Conservation (phyloP, 2,797 vertebrate genomes). For the Leucoraja ocellata region DNA sequence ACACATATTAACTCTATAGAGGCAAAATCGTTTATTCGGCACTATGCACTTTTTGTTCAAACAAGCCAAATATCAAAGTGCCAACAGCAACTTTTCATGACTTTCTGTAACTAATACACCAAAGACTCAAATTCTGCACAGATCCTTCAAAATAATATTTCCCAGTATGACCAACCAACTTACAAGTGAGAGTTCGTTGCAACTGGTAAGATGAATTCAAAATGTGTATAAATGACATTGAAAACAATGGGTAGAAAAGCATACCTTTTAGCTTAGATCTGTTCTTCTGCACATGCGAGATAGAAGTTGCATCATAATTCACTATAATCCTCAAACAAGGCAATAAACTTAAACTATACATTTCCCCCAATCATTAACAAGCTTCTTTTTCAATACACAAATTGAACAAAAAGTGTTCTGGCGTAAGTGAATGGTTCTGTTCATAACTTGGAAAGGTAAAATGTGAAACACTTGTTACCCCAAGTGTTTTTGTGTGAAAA, state of each 20-base stretch:
- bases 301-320: conserved; percentile 44
- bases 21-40: not conserved
- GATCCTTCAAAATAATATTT: not conserved
- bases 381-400: conserved; percentile 49
- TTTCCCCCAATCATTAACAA: conserved; percentile 54
- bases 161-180: not conserved
- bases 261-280: conserved; percentile 48
- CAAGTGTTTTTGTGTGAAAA: conserved; percentile 60
- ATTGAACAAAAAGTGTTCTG: conserved; percentile 51
- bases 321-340: conserved; percentile 49
- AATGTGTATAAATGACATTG: not conserved
- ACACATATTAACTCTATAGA: not conserved
- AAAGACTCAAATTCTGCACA: not conserved
- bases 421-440: conserved; percentile 64
- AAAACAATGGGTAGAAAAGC: conserved; percentile 36
- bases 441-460: conserved; percentile 66
- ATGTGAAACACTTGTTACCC: conserved; percentile 59
- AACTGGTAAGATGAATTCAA: not conserved
- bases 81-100: not conserved
- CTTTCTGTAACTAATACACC: not conserved
- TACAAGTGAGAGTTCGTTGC: not conserved
- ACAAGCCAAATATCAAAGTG: not conserved
- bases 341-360: conserved; percentile 59
- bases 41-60: not conserved
- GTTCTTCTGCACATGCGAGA: conserved; percentile 44